These are phyloP conservation scores for Erythrolamprus reginae DNA, from an alignment of 2,113 vertebrate species.

Conservation along the genomic window DNA sequence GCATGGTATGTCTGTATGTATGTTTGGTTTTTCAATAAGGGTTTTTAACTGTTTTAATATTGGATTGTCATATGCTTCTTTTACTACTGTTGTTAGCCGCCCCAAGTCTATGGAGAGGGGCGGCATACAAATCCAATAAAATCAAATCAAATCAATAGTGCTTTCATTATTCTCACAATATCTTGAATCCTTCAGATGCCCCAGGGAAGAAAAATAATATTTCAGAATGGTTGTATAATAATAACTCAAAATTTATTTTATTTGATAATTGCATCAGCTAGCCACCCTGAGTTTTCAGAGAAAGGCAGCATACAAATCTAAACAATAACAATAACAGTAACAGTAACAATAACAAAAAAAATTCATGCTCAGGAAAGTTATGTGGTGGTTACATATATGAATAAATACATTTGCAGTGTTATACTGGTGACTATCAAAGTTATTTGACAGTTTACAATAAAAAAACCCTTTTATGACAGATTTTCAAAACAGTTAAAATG, in stretches of 20 bases:
- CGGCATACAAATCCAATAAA: too few relatives aligned
- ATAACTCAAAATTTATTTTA: background rate
- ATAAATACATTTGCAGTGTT: background rate
- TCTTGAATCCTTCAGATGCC: background rate
- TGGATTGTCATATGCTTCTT: too few relatives aligned
- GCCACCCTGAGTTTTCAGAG: too few relatives aligned
- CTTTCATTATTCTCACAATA: background rate
- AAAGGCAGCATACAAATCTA: too few relatives aligned
- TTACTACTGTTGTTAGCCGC: too few relatives aligned
- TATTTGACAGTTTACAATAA: background rate
- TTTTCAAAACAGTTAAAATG: background rate
- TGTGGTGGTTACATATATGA: background rate
- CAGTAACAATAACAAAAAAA: too few relatives aligned
- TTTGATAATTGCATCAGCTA: background rate
- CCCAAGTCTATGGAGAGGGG: too few relatives aligned
- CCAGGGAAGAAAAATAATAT: background rate
- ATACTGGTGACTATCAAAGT: background rate
- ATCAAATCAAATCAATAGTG: too few relatives aligned
- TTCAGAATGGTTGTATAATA: background rate
- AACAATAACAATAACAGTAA: too few relatives aligned
- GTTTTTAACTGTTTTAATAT: too few relatives aligned
- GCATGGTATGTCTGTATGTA: too few relatives aligned
- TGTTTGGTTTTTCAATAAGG: too few relatives aligned
- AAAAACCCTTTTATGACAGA: background rate
- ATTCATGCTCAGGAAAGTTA: background rate